Percentiles rank a stretch among this genome's conserved stretches.
Conservation (phyloP, 2,113 vertebrate species). For the Cyprinodon brontotheroides region DNA sequence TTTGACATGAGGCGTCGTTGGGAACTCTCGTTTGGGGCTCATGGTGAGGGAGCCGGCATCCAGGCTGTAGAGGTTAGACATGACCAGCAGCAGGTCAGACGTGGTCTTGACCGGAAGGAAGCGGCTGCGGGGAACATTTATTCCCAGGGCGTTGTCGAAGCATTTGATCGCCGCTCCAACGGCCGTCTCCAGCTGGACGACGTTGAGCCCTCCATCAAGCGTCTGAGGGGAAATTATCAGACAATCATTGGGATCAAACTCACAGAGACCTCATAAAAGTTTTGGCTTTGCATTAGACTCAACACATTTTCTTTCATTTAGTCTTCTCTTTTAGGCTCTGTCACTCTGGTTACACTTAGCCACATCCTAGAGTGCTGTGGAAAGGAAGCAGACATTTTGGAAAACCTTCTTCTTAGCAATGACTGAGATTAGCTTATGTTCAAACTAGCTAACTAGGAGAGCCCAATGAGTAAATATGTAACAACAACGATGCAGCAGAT, state of each 20-base stretch:
- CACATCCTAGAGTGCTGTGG: too few species aligned
- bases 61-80: slow-evolving; percentile 99
- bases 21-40: slow-evolving; percentile 96
- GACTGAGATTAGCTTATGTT: too few species aligned
- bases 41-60: slow-evolving; percentile 95
- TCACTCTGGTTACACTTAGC: too few species aligned
- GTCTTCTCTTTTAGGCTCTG: too few species aligned
- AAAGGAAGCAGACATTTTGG: too few species aligned
- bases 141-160: slow-evolving; percentile 96
- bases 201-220: slow-evolving; percentile 94
- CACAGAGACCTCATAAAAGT: too few species aligned
- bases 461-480: too few species aligned
- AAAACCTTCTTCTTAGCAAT: too few species aligned
- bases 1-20: slow-evolving; percentile 94
- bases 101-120: slow-evolving; percentile 98
- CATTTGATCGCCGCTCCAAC: slow-evolving; percentile 97
- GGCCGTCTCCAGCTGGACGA: slow-evolving; percentile 97
- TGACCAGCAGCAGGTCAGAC: slow-evolving; percentile 95
- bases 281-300: too few species aligned
- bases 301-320: background rate
- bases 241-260: background rate
- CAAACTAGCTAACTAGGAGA: too few species aligned
- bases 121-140: slow-evolving; percentile 96
- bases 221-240: slow-evolving; percentile 76
- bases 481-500: too few species aligned